Percentiles rank a stretch among this genome's conserved stretches.
These are phyloP conservation scores for Ichneumoninae sp. DNA, from an alignment of 2,888 invertebrate genomes.

Conservation along the genomic window DNA sequence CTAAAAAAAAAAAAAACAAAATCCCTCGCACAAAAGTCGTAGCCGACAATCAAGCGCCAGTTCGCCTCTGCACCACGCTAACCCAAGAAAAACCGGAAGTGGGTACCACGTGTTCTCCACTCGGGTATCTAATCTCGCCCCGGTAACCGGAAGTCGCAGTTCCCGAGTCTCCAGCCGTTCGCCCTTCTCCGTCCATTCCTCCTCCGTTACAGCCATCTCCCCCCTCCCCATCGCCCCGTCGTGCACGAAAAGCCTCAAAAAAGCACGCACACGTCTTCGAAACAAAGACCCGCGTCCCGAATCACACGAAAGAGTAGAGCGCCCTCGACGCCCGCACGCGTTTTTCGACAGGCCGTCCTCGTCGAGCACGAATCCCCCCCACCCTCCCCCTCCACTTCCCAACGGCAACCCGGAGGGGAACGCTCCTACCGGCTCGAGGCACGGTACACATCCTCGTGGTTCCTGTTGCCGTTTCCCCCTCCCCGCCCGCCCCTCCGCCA, in stretches of 20 bases:
- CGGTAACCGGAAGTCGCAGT: constrained; percentile 26
- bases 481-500: constrained; percentile 33
- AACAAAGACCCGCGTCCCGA: constrained; percentile 31
- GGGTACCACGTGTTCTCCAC: constrained; percentile 16
- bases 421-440: constrained; percentile 61
- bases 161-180: background rate
- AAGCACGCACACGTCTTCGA: constrained; percentile 22
- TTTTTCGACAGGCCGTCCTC: constrained; percentile 51
- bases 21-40: background rate
- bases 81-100: background rate
- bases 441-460: constrained; percentile 62
- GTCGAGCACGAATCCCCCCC: constrained; percentile 39
- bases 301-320: constrained; percentile 42
- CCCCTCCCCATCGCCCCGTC: background rate
- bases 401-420: constrained; percentile 41
- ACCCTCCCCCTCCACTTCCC: constrained; percentile 48
- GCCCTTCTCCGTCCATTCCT: background rate
- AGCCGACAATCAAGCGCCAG: background rate
- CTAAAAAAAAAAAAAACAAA: background rate
- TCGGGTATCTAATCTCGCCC: constrained; percentile 4
- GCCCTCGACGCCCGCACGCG: constrained; percentile 12
- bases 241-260: constrained; percentile 4
- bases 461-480: constrained; percentile 61
- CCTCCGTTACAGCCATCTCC: no score
- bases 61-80: background rate